Conservation (phyloP, 2,113 vertebrate species). For the Sphyrna mokarran region DNA sequence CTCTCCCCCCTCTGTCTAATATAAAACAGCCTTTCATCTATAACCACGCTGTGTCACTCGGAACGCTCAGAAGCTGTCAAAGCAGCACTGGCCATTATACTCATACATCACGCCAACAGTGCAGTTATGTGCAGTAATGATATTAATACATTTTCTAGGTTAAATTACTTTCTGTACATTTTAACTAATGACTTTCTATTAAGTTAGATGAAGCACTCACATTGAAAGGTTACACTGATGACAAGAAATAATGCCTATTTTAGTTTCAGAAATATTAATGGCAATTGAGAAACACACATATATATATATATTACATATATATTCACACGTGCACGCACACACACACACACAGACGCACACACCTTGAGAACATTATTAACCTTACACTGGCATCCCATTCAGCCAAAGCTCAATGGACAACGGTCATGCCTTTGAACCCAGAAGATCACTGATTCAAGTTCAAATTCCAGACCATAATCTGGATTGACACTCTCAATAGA, state of each 20-base stretch:
- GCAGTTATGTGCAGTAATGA: neutral
- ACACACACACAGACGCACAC: neutral
- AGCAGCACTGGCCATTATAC: neutral
- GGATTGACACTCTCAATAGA: neutral
- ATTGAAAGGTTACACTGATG: slow-evolving; percentile 22
- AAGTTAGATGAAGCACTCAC: slow-evolving; percentile 30
- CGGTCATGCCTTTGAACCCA: neutral
- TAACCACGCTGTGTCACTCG: neutral
- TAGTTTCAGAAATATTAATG: slow-evolving; percentile 11
- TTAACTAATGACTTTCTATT: slow-evolving; percentile 34
- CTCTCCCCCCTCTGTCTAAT: neutral
- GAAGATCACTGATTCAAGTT: neutral
- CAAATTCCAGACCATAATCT: neutral
- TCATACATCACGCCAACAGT: neutral
- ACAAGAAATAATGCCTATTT: neutral
- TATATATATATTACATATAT: neutral
- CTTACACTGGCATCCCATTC: neutral
- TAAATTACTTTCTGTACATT: slow-evolving; percentile 29
- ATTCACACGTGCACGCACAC: neutral
- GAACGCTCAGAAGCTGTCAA: neutral
- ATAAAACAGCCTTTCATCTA: slow-evolving; percentile 18
- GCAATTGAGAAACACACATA: neutral
- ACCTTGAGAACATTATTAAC: neutral
- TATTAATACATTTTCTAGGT: slow-evolving; percentile 28
- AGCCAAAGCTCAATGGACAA: neutral